Percentiles rank a stretch among this genome's conserved stretches.
Conservation (phyloP, 2,797 vertebrate species). For the Karalla daura region DNA sequence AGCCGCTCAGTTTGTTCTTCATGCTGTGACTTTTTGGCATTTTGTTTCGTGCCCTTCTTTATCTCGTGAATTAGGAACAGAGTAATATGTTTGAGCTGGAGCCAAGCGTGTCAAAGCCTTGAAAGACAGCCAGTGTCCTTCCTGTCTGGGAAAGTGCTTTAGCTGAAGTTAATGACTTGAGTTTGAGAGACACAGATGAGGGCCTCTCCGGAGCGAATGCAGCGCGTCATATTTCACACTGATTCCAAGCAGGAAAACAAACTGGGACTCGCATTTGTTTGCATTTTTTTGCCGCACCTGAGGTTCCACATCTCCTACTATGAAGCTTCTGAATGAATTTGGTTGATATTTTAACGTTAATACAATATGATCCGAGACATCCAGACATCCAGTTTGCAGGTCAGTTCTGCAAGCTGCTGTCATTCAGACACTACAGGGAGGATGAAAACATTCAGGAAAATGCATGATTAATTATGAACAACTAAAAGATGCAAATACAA, state of each 20-base stretch:
- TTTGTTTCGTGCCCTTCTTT: constrained; percentile 62
- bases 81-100: constrained; percentile 45
- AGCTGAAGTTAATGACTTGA: constrained; percentile 50
- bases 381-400: no score
- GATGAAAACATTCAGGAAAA: no score
- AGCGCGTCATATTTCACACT: constrained; percentile 19
- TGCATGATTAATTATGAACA: no score
- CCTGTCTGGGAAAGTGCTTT: constrained; percentile 50
- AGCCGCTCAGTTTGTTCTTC: constrained; percentile 43
- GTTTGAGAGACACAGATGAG: constrained; percentile 43
- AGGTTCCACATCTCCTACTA: neutral
- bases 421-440: no score
- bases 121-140: constrained; percentile 65
- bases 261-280: no score
- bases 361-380: no score
- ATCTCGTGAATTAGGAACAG: constrained; percentile 44
- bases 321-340: neutral
- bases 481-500: no score
- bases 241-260: no score
- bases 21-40: constrained; percentile 43
- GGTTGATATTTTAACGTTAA: neutral
- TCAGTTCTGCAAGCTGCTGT: no score
- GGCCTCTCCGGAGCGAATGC: constrained; percentile 16
- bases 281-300: no score
- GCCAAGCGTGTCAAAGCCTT: constrained; percentile 57